These are phyloP conservation scores for Theretra japonica DNA, from an alignment of 2,888 invertebrate genomes.

Conservation along the genomic window DNA sequence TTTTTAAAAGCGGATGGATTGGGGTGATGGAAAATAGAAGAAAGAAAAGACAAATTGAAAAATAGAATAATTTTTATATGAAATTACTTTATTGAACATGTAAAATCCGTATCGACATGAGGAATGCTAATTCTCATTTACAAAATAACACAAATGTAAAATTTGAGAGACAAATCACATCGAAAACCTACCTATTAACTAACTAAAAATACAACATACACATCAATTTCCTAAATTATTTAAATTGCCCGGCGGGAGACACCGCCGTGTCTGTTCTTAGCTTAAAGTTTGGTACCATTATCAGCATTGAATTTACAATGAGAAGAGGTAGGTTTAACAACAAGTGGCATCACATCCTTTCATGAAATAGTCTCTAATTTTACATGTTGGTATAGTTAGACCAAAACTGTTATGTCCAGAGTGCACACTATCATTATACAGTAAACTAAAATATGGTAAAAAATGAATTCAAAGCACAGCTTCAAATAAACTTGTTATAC, in stretches of 20 bases:
- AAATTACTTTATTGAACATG: conserved; percentile 86
- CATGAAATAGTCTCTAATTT: conserved; percentile 81
- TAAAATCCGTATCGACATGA: conserved; percentile 85
- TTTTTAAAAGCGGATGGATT: background rate
- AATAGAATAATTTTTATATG: conserved; percentile 75
- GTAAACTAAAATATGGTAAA: conserved; percentile 56
- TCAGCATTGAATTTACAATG: conserved; percentile 82
- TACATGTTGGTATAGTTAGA: conserved; percentile 75
- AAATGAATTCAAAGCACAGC: conserved; percentile 72
- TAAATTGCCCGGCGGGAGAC: conserved; percentile 41
- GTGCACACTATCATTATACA: conserved; percentile 57
- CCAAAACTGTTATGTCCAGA: conserved; percentile 76
- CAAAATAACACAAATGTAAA: conserved; percentile 85
- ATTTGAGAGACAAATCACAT: conserved; percentile 85
- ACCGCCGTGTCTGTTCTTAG: conserved; percentile 63
- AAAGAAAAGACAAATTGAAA: conserved; percentile 57
- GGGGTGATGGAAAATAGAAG: conserved; percentile 23
- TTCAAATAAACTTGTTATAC: conserved; percentile 60
- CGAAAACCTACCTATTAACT: conserved; percentile 83
- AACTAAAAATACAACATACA: conserved; percentile 85
- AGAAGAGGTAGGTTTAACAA: conserved; percentile 82
- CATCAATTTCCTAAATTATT: conserved; percentile 78
- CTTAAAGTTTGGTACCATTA: conserved; percentile 81
- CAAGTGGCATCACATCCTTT: conserved; percentile 72
- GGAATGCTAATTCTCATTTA: conserved; percentile 85